These are phyloP conservation scores for Echinometra lucunter DNA, from an alignment of 53 echinoderm and acorn worm species.

Conservation along the genomic window DNA sequence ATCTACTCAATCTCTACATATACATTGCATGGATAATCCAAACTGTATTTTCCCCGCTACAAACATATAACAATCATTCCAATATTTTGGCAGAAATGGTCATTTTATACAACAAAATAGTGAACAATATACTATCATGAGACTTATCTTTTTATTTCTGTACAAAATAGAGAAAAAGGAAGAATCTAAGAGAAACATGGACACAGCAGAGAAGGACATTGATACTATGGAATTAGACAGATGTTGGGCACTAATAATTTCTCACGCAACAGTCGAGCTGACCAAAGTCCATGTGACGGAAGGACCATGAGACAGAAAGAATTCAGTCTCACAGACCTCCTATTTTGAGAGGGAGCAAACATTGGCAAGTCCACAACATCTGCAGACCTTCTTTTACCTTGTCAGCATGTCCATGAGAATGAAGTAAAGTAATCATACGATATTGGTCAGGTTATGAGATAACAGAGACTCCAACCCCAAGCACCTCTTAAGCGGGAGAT, in stretches of 20 bases:
- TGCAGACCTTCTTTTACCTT: background rate
- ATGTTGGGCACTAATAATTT: background rate
- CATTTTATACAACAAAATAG: slow-evolving; percentile 50
- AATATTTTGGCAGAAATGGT: slow-evolving; percentile 33
- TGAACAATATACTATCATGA: slow-evolving; percentile 47
- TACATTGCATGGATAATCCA: slow-evolving; percentile 11
- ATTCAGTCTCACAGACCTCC: background rate
- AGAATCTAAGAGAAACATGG: slow-evolving; percentile 24
- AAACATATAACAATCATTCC: slow-evolving; percentile 8
- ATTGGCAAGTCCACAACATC: background rate
- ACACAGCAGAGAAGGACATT: background rate
- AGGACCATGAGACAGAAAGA: background rate
- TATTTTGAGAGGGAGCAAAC: background rate
- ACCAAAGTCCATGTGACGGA: background rate
- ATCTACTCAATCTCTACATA: background rate
- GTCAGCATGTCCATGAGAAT: background rate
- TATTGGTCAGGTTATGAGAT: background rate
- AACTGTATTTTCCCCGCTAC: background rate
- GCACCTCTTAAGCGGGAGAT: too few relatives aligned
- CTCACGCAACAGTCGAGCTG: background rate
- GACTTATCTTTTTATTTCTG: slow-evolving; percentile 36
- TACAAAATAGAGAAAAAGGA: background rate
- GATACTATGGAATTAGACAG: background rate
- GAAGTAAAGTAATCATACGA: background rate
- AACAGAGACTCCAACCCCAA: too few relatives aligned